phyloP scores from a whole-genome alignment of 2,888 invertebrate species.

The Xestia c-nigrum region DNA sequence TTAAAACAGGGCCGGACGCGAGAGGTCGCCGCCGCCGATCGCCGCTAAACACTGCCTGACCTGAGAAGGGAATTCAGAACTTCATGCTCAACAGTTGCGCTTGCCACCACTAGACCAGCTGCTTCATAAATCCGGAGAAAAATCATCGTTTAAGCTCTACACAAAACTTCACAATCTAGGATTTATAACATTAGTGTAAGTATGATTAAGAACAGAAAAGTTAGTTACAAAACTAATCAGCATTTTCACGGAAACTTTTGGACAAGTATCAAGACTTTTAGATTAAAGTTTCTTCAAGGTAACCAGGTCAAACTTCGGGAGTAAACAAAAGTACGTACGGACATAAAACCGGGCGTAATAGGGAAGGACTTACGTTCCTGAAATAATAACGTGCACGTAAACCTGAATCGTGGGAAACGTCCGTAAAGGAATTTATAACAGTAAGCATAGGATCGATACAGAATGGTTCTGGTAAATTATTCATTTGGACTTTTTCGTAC shows the following conservation, averaged over 20 bases:
- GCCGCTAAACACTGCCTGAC: too few species aligned
- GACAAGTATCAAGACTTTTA: neutral
- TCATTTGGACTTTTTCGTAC: slow-evolving; percentile 23
- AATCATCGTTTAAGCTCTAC: too few species aligned
- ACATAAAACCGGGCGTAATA: slow-evolving; percentile 32
- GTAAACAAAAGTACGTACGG: slow-evolving; percentile 34
- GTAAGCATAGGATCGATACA: slow-evolving; percentile 36
- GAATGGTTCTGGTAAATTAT: slow-evolving; percentile 33
- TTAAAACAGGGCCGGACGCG: too few species aligned
- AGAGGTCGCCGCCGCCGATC: too few species aligned
- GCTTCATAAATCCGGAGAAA: neutral
- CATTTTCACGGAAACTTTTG: slow-evolving; percentile 20
- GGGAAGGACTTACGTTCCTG: slow-evolving; percentile 8
- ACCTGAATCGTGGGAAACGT: slow-evolving; percentile 25
- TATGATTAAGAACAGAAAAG: slow-evolving; percentile 6
- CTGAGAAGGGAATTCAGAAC: too few species aligned
- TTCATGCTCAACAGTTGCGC: too few species aligned
- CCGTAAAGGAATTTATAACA: slow-evolving; percentile 39
- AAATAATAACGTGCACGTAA: slow-evolving; percentile 43
- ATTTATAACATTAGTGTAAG: neutral
- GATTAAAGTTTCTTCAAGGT: slow-evolving; percentile 32
- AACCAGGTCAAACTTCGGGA: slow-evolving; percentile 32
- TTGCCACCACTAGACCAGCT: too few species aligned
- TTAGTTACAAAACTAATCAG: slow-evolving; percentile 34
- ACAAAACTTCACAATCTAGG: neutral